phyloP scores from a whole-genome alignment of 2,888 invertebrate genomes.

The Morpho achilles region DNA sequence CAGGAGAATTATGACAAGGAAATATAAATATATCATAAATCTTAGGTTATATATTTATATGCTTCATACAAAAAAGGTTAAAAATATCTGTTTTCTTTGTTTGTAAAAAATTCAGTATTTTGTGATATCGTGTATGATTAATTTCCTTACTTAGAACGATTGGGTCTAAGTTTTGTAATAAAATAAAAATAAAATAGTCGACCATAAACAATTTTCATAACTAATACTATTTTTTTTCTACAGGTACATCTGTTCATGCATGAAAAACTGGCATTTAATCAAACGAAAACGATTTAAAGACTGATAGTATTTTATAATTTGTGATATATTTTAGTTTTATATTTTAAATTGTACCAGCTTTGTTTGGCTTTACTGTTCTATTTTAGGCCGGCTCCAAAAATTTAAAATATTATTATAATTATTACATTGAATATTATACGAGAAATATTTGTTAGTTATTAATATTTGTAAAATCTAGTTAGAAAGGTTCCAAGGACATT shows the following conservation, averaged over 20 bases:
- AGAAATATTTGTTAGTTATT: slow-evolving; percentile 9
- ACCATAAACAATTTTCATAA: too few species aligned
- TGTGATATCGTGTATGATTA: too few species aligned
- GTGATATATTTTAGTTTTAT: slow-evolving; percentile 49
- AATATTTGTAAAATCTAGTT: slow-evolving; percentile 1
- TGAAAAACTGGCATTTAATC: slow-evolving; percentile 34
- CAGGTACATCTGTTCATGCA: slow-evolving; percentile 42
- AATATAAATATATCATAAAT: too few species aligned
- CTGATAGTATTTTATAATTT: slow-evolving; percentile 67
- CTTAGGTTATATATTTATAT: too few species aligned
- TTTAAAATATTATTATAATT: slow-evolving; percentile 8
- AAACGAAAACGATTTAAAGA: slow-evolving; percentile 45
- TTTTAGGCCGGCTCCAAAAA: slow-evolving; percentile 25
- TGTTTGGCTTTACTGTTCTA: slow-evolving; percentile 14
- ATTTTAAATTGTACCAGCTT: slow-evolving; percentile 30
- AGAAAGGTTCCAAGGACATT: slow-evolving; percentile 13
- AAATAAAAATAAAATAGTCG: too few species aligned
- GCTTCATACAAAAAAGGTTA: too few species aligned
- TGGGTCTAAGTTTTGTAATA: too few species aligned
- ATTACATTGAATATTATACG: slow-evolving; percentile 7
- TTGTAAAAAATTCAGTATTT: too few species aligned
- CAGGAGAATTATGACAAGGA: too few species aligned
- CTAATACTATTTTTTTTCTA: slow-evolving; percentile 34
- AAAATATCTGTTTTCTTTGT: too few species aligned
- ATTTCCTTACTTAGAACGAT: too few species aligned